These are phyloP conservation scores for Trichechus manatus DNA, from an alignment of 2,113 vertebrate species.

Conservation along the genomic window DNA sequence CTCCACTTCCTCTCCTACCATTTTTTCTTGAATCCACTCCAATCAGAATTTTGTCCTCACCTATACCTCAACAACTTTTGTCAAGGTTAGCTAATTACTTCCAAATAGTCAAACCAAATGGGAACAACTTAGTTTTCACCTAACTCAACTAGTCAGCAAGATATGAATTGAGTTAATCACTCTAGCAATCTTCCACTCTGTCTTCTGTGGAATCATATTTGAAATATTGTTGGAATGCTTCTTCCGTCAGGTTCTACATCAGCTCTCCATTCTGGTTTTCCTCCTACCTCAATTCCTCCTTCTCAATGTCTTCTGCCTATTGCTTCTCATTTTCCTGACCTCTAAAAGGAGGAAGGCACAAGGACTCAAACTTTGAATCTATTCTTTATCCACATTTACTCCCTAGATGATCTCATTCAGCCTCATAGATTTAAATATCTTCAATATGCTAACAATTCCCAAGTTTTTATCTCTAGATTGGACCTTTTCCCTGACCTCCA, in stretches of 20 bases:
- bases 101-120: slow-evolving; percentile 11
- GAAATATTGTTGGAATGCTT: slow-evolving; percentile 38
- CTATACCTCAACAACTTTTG: slow-evolving; percentile 15
- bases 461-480: not conserved
- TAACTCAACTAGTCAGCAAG: slow-evolving; percentile 36
- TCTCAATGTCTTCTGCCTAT: not conserved
- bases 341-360: not conserved
- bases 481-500: not conserved
- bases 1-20: slow-evolving; percentile 27
- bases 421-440: not conserved
- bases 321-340: not conserved
- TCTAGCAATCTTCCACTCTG: slow-evolving; percentile 28
- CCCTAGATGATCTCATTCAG: not conserved
- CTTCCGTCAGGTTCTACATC: slow-evolving; percentile 40
- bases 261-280: not conserved
- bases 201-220: slow-evolving; percentile 46
- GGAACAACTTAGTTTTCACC: not conserved
- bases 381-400: not conserved
- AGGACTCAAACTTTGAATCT: not conserved
- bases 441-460: not conserved
- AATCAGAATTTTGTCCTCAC: slow-evolving; percentile 18
- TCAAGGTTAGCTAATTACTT: slow-evolving; percentile 65
- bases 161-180: not conserved
- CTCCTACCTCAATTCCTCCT: not conserved
- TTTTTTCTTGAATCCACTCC: not conserved